Conservation (phyloP, 2,113 vertebrate genomes). For the Saguinus imperator region DNA sequence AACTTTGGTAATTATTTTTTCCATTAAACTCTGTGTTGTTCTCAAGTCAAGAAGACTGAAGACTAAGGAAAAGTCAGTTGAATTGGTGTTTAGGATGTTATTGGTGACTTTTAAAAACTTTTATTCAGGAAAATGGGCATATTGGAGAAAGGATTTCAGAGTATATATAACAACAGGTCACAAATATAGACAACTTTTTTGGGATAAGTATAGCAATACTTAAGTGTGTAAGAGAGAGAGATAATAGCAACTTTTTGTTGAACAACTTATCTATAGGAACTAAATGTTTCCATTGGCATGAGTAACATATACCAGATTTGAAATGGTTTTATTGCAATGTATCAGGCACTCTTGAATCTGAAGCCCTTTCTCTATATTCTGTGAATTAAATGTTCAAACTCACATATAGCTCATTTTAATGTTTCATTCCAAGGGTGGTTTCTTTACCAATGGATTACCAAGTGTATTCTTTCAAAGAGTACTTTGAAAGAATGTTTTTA, state of each 20-base stretch:
- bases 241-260: neutral
- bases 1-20: constrained; percentile 33
- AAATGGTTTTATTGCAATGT: constrained; percentile 27
- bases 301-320: neutral
- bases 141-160: neutral
- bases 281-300: neutral
- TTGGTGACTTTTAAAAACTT: neutral
- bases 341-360: neutral
- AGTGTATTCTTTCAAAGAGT: neutral
- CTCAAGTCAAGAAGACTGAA: neutral
- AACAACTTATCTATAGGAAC: neutral
- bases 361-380: neutral
- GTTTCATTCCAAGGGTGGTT: neutral
- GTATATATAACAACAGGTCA: neutral
- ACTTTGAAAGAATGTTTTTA: neutral
- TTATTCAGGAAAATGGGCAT: neutral
- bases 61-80: neutral
- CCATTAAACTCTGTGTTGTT: neutral
- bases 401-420: neutral
- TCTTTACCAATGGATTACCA: neutral
- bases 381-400: constrained; percentile 26
- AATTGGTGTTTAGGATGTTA: neutral
- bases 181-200: neutral
- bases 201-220: neutral
- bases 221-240: neutral